These are phyloP conservation scores for Pantelozetes paolii DNA, from an alignment of 2,888 invertebrate species.

Conservation along the genomic window DNA sequence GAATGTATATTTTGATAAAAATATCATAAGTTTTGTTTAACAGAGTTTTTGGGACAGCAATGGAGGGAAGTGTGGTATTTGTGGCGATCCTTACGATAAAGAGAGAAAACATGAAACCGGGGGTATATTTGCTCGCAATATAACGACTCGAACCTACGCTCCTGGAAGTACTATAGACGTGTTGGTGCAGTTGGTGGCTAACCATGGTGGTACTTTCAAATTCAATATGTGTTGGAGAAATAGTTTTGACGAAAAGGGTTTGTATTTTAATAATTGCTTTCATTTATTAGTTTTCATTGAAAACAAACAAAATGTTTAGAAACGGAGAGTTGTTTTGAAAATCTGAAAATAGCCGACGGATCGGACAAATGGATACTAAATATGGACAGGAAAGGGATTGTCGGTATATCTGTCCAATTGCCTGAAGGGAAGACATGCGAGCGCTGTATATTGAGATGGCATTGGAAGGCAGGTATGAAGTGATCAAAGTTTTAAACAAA, in stretches of 20 bases:
- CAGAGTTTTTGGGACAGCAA: constrained; percentile 47
- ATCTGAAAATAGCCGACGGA: constrained; percentile 44
- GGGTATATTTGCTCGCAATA: constrained; percentile 46
- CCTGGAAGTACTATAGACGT: constrained; percentile 47
- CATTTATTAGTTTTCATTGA: neutral
- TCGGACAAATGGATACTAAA: constrained; percentile 9
- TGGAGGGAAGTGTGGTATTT: constrained; percentile 48
- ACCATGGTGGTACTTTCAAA: constrained; percentile 47
- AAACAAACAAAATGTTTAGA: constrained; percentile 37
- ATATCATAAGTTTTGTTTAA: neutral
- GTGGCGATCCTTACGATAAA: constrained; percentile 47
- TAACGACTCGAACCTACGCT: constrained; percentile 45
- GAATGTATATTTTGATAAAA: neutral
- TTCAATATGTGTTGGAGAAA: constrained; percentile 47
- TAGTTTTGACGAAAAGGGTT: constrained; percentile 39
- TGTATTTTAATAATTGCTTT: neutral
- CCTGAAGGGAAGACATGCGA: constrained; percentile 45
- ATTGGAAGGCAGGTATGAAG: constrained; percentile 47
- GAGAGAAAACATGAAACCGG: constrained; percentile 48
- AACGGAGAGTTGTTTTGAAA: constrained; percentile 48
- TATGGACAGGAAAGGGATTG: constrained; percentile 44
- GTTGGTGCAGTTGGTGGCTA: constrained; percentile 47
- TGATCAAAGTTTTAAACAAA: neutral
- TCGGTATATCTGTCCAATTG: constrained; percentile 45
- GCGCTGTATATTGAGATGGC: constrained; percentile 48